These are phyloP conservation scores for Geotria australis DNA, from an alignment of 2,797 vertebrate genomes.

Conservation along the genomic window DNA sequence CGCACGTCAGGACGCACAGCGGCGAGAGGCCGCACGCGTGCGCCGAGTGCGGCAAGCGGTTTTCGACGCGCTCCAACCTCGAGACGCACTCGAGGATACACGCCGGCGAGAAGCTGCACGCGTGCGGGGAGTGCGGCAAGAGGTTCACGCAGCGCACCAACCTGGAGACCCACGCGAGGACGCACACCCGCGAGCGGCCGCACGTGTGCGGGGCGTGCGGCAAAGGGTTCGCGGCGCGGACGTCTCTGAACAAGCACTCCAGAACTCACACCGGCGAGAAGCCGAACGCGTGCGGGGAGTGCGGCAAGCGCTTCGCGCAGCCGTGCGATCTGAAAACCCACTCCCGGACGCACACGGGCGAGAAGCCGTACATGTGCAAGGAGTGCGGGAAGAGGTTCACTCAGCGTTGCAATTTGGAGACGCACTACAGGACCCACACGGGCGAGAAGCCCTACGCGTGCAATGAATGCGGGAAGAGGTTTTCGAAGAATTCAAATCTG, in stretches of 20 bases:
- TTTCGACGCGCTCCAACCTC: neutral
- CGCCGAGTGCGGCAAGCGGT: neutral
- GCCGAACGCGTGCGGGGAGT: neutral
- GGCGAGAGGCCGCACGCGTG: neutral
- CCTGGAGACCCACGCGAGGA: neutral
- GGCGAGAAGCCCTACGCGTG: no score
- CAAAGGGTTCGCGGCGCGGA: neutral
- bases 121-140: neutral
- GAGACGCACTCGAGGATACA: neutral
- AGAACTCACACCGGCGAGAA: neutral
- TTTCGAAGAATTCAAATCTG: no score
- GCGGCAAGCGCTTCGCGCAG: no score
- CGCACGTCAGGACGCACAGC: neutral
- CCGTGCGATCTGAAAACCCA: no score
- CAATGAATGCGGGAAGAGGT: no score
- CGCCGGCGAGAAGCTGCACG: neutral
- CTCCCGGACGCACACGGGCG: no score
- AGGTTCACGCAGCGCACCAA: neutral
- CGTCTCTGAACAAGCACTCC: neutral
- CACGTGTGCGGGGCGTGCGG: neutral
- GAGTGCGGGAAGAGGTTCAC: no score
- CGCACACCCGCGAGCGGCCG: neutral
- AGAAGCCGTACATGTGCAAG: no score
- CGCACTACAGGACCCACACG: no score
- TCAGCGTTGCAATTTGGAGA: no score